phyloP scores from a whole-genome alignment of 2,888 invertebrate species.

The Megastigmus dorsalis region DNA sequence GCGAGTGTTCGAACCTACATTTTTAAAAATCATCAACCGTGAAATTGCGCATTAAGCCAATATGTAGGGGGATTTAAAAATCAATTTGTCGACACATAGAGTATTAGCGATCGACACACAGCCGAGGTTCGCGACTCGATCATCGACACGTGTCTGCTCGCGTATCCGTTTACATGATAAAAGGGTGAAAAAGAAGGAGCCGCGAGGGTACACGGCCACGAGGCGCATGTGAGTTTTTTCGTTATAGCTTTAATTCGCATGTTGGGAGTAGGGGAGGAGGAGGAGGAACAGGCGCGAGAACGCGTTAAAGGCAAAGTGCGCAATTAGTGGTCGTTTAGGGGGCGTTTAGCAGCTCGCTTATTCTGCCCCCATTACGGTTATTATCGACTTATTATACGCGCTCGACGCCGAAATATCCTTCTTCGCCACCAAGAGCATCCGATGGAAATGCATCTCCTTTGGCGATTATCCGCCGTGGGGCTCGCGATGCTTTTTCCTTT shows the following conservation, averaged over 20 bases:
- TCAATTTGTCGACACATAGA: slow-evolving; percentile 40
- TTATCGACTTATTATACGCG: slow-evolving; percentile 73
- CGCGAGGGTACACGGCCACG: too few relatives aligned
- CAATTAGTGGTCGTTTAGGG: slow-evolving; percentile 73
- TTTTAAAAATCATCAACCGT: slow-evolving; percentile 38
- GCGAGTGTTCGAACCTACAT: neutral
- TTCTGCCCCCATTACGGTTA: slow-evolving; percentile 71
- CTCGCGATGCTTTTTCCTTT: too few relatives aligned
- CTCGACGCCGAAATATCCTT: slow-evolving; percentile 57
- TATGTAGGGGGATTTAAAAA: slow-evolving; percentile 29
- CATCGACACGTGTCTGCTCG: neutral
- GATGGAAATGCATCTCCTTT: too few relatives aligned
- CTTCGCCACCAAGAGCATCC: too few relatives aligned
- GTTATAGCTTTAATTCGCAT: slow-evolving; percentile 62
- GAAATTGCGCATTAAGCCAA: slow-evolving; percentile 39
- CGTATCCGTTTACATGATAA: too few relatives aligned
- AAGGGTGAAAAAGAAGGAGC: too few relatives aligned
- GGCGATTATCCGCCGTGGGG: too few relatives aligned
- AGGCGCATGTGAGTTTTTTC: too few relatives aligned
- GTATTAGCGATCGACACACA: neutral
- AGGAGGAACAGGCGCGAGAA: slow-evolving; percentile 22
- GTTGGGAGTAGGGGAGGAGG: too few relatives aligned
- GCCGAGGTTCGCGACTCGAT: too few relatives aligned
- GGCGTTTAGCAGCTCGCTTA: slow-evolving; percentile 71
- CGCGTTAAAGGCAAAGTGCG: slow-evolving; percentile 55